Conservation (phyloP, 2,797 vertebrate genomes). For the Sebastiscus tertius region DNA sequence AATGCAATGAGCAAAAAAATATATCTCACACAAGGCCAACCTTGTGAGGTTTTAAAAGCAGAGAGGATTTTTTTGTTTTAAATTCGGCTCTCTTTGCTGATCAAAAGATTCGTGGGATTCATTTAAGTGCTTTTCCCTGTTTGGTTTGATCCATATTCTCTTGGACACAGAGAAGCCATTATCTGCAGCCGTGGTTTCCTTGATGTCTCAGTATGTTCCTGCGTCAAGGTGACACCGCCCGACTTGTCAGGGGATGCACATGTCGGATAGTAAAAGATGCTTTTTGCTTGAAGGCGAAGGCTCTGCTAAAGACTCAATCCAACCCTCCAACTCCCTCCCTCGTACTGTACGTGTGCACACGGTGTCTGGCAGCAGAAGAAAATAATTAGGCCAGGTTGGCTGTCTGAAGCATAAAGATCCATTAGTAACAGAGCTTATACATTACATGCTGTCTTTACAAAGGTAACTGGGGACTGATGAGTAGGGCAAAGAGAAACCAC, state of each 20-base stretch:
- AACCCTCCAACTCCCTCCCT: background rate
- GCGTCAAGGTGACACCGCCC: constrained; percentile 54
- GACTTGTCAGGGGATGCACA: constrained; percentile 35
- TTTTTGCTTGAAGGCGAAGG: constrained; percentile 44
- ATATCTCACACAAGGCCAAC: constrained; percentile 23
- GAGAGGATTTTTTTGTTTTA: constrained; percentile 5
- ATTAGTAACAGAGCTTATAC: constrained; percentile 63
- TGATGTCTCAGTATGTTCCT: constrained; percentile 45
- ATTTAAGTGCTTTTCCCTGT: constrained; percentile 72
- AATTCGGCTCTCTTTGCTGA: constrained; percentile 26
- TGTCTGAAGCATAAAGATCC: constrained; percentile 51
- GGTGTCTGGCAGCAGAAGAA: constrained; percentile 25
- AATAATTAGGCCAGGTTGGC: constrained; percentile 58
- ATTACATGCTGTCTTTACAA: constrained; percentile 36
- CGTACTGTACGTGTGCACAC: background rate
- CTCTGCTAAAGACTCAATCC: constrained; percentile 47
- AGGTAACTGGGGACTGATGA: constrained; percentile 36
- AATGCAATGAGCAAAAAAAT: constrained; percentile 1
- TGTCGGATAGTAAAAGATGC: constrained; percentile 45
- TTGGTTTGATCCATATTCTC: constrained; percentile 48
- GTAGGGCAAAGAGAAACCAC: constrained; percentile 7
- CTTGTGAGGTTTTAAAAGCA: constrained; percentile 32
- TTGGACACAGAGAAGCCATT: constrained; percentile 62
- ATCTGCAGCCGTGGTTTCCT: constrained; percentile 34
- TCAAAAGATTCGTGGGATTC: constrained; percentile 49